Conservation (phyloP, 2,888 invertebrate genomes). For the Mantis religiosa region DNA sequence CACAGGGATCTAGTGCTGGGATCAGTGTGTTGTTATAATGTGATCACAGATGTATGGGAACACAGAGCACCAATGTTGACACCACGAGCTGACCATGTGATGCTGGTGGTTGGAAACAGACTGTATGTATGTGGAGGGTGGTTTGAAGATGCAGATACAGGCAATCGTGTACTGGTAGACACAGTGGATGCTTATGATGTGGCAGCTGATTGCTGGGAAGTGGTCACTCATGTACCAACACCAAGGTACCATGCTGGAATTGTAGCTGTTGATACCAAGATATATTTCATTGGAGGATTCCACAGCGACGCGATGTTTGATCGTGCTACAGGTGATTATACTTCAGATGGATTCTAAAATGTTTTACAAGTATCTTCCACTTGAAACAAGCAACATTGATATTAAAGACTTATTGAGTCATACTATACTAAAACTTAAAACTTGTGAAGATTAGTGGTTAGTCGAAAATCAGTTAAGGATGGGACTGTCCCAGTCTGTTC, state of each 20-base stretch:
- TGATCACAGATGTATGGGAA: constrained; percentile 52
- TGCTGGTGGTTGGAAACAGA: constrained; percentile 52
- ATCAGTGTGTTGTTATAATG: constrained; percentile 52
- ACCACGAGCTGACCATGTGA: constrained; percentile 62
- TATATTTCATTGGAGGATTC: constrained; percentile 68
- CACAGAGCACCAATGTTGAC: constrained; percentile 52
- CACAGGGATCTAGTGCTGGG: constrained; percentile 48
- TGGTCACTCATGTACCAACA: constrained; percentile 58
- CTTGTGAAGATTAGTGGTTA: too few species aligned
- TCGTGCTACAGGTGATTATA: constrained; percentile 50
- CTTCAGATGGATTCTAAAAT: not conserved
- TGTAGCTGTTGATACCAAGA: constrained; percentile 55
- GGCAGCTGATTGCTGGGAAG: constrained; percentile 54
- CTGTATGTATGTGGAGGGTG: constrained; percentile 64
- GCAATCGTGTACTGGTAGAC: constrained; percentile 53
- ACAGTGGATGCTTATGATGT: constrained; percentile 64
- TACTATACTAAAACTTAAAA: too few species aligned
- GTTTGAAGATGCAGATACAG: constrained; percentile 46
- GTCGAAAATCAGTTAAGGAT: too few species aligned
- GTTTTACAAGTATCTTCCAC: not conserved
- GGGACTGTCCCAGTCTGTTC: too few species aligned
- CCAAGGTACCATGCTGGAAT: constrained; percentile 67
- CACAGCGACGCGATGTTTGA: constrained; percentile 63
- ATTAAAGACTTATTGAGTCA: too few species aligned
- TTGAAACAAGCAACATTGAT: too few species aligned